Evolutionary conservation across 2,113 vertebrate genomes (phyloP).

Genomic region (Romanogobio albipinnatus): DNA sequence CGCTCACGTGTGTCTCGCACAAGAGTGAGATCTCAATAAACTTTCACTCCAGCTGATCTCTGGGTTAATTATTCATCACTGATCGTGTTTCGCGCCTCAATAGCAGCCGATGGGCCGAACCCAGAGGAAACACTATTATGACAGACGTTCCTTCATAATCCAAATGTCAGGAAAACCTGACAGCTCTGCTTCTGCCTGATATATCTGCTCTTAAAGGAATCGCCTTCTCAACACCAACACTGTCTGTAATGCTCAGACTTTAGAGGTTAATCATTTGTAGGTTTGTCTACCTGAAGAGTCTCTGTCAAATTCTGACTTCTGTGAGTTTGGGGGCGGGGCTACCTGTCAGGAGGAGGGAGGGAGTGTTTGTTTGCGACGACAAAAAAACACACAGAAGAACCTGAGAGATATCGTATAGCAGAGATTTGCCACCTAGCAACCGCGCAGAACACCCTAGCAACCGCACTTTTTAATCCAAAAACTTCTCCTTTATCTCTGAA

Average conservation of each 20-base stretch:
- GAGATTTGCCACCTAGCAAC: neutral
- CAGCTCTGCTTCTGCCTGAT: neutral
- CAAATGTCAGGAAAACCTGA: too few relatives aligned
- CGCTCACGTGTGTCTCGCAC: neutral
- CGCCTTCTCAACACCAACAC: neutral
- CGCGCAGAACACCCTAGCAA: neutral
- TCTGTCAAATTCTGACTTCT: neutral
- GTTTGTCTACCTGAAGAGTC: neutral
- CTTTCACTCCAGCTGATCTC: constrained; percentile 32
- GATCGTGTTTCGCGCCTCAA: constrained; percentile 18
- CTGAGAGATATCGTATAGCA: neutral
- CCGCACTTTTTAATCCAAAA: neutral
- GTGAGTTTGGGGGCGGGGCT: neutral
- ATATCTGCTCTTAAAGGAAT: neutral
- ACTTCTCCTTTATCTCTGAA: neutral
- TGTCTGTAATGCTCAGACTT: neutral
- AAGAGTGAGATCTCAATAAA: constrained; percentile 5
- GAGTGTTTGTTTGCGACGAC: neutral
- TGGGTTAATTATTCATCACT: constrained; percentile 51
- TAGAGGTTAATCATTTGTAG: neutral
- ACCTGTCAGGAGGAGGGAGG: neutral
- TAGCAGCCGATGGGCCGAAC: neutral
- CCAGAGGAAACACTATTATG: too few relatives aligned
- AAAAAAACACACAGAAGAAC: neutral
- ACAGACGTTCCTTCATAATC: too few relatives aligned